Base-by-base conservation (phyloP, 30 jellyfish, hydroid and myxozoan species). In the Hydractinia symbiolongicarpus region DNA sequence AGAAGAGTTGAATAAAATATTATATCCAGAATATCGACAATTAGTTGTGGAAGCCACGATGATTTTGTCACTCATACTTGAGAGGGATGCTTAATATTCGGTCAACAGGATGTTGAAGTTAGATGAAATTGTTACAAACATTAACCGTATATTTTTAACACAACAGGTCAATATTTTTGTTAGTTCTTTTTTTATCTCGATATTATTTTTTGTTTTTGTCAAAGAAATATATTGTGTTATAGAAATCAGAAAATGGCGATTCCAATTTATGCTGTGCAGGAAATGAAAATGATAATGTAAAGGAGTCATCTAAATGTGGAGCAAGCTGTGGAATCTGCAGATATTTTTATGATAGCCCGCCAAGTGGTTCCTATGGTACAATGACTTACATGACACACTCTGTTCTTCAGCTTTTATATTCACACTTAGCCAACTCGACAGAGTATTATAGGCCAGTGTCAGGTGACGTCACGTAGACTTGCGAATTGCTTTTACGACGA, bases 331-430 rank as follows among this genome's bases (percentile, higher is more conserved):
- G 79, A 50, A 94, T 94, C 30, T 94, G 99, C 68, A 78, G 92
- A 44, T 90, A 87, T 67, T 94, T 94, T 53, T 94, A 89, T 61
- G 99, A 94, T 54, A 89, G 98, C 68, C 97, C 99, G 11, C 99
- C 99, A 4, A 94, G 99, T 72, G 99, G 99, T 8, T 84, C 86
- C 44, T 88, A 94, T 74, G 99, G 99, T 10, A 94, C 99, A 9
- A 88, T 94, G 97, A 81, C 96, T 53, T 88, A 79, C 79, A 83
- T 88, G 68, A 93, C 96, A 8, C 95, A 88, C 66, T 86, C 95
- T 4, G 79, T 86, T 61, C 85, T 92, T 13, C 95, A 92, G 61
- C 55, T 84, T 71, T 77, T 86, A 30, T 70, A 87, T 77, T 21
- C 15, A 76, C 66, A 77, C 14, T 52, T 77, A 40, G 95, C 84